Conservation (phyloP, 2,888 invertebrate genomes). For the Agapostemon virescens region DNA sequence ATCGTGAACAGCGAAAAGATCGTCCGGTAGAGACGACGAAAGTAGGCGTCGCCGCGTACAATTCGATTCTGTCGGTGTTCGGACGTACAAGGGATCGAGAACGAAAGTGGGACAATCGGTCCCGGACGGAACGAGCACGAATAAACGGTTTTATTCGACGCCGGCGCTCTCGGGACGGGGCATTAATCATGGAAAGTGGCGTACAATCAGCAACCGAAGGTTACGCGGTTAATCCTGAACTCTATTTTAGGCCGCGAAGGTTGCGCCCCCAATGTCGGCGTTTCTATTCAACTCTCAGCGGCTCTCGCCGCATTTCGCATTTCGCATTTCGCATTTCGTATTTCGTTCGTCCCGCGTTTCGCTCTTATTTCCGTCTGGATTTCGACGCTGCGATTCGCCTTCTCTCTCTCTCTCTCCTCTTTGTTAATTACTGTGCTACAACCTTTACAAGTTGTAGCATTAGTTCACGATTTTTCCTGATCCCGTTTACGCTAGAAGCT, state of each 20-base stretch:
- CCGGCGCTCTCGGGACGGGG: neutral
- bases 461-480: neutral
- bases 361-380: slow-evolving; percentile 22
- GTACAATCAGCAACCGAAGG: slow-evolving; percentile 34
- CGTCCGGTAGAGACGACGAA: neutral
- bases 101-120: slow-evolving; percentile 20
- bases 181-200: slow-evolving; percentile 46
- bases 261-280: slow-evolving; percentile 15
- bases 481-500: neutral
- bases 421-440: neutral
- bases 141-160: slow-evolving; percentile 20
- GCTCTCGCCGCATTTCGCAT: neutral
- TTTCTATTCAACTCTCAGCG: neutral
- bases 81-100: neutral
- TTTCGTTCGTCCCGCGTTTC: neutral
- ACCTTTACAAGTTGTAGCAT: neutral
- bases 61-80: neutral
- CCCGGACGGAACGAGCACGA: neutral
- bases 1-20: neutral
- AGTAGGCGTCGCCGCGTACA: neutral
- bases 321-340: neutral
- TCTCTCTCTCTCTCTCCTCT: neutral
- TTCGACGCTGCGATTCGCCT: neutral
- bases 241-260: slow-evolving; percentile 31
- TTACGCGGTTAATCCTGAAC: slow-evolving; percentile 40